phyloP scores from a whole-genome alignment of 2,888 invertebrate genomes.

The Saturnia japonica region DNA sequence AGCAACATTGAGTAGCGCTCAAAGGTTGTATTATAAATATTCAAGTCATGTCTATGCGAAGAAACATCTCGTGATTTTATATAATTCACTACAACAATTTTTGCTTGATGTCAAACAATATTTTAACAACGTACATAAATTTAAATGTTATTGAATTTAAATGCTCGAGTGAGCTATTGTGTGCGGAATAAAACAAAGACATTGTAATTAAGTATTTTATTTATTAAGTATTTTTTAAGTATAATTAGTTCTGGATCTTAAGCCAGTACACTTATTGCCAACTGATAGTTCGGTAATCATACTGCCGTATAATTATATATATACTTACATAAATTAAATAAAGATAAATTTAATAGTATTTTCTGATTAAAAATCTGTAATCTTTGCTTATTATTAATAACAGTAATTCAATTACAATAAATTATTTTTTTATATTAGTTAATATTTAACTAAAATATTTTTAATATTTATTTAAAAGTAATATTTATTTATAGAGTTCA shows the following conservation, averaged over 20 bases:
- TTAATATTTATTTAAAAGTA: too few species aligned
- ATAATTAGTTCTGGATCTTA: neutral
- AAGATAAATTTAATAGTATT: too few species aligned
- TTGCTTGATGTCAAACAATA: neutral
- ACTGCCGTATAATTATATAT: too few species aligned
- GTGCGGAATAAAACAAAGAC: neutral
- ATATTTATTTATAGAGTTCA: too few species aligned
- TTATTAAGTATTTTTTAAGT: neutral
- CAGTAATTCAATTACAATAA: too few species aligned
- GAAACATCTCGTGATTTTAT: conserved; percentile 40
- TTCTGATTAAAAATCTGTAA: too few species aligned
- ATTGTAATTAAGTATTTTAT: neutral
- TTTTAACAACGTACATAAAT: neutral
- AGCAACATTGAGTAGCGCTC: conserved; percentile 37
- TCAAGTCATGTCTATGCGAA: conserved; percentile 30
- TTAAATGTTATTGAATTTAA: neutral
- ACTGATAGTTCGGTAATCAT: neutral
- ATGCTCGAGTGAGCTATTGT: neutral
- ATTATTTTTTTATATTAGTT: too few species aligned
- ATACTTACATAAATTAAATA: too few species aligned
- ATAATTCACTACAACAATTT: conserved; percentile 34
- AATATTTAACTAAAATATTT: too few species aligned
- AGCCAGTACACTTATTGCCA: neutral
- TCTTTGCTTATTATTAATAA: too few species aligned
- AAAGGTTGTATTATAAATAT: conserved; percentile 39